Base-by-base conservation (phyloP, 2,888 invertebrate genomes). In the Drosophila setosimentum region DNA sequence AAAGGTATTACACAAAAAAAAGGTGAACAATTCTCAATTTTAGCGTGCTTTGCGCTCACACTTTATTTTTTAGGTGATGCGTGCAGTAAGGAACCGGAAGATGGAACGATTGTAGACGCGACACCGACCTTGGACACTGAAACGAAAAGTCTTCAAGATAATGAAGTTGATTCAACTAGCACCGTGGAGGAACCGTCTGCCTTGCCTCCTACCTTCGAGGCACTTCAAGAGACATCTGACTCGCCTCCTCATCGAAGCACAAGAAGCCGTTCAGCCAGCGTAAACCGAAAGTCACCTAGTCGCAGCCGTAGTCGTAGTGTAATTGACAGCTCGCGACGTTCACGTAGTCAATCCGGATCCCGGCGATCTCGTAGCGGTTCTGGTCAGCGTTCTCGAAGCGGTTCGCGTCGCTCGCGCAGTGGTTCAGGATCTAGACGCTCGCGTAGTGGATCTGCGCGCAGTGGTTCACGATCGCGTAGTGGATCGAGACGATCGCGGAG, bases 241-340 rank as follows among this genome's bases (percentile, higher is more conserved):
- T 80, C 80, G 1, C 54, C 83, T 2, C 57, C 55, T 2, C 53
- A 80, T 2, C 58, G 59, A n/a, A 40, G 32, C 16, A 5, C n/a
- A 16, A 50, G 33, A 35, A 80, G 77, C 24, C 69, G 78, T 24
- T 85, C 84, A 10, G 91, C 92, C 8, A 89, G 92, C 42, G 77
- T 55, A 6, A 73, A 74, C 10, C 65, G 88, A 4, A 90, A 91
- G n/a, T 87, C 89, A n/a, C 92, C 92, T 29, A 84, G 90, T 51
- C 71, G 73, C 11, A 69, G 73, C 16, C 68, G 68, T 32, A 73
- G 76, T 45, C 61, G 66, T 35, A 77, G 77, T 65, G 75, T 42
- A 33, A n/a, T 65, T 18, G 67, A 65, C 21, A 72, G 67, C 21
- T 74, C 74, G 10, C 70, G 70, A 32, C 90, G 89, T 42, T 92